These are phyloP conservation scores for Lucinisca nassula DNA, from an alignment of 2,888 invertebrate species.

Conservation along the genomic window DNA sequence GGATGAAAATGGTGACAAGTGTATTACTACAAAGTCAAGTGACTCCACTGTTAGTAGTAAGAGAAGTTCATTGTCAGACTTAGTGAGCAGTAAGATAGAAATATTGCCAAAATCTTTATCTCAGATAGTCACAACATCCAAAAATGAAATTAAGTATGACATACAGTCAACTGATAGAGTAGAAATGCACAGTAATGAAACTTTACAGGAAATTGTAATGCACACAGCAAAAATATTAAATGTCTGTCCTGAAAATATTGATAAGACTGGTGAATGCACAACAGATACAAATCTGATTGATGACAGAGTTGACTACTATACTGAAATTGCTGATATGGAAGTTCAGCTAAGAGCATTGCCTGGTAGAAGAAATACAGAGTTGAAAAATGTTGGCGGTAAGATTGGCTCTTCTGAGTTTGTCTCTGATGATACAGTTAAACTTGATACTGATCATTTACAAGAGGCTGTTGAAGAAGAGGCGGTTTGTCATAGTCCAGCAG, in stretches of 20 bases:
- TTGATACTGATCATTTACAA: not conserved
- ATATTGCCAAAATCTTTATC: no score
- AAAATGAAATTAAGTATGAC: no score
- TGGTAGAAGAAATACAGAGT: not conserved
- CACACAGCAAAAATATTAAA: not conserved
- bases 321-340: not conserved
- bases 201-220: not conserved
- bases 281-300: not conserved
- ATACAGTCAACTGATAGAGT: not conserved
- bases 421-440: not conserved
- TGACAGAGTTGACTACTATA: not conserved
- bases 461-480: not conserved
- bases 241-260: not conserved
- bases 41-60: no score
- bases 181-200: not conserved
- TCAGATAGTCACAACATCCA: no score
- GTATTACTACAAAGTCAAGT: no score
- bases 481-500: not conserved
- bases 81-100: no score
- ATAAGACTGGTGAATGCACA: no score
- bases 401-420: not conserved
- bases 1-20: no score
- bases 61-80: no score
- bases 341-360: not conserved
- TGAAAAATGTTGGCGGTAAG: not conserved